Evolutionary conservation across 53 echinoderm and acorn worm genomes (phyloP).

Genomic region (Hippasteria phrygiana): DNA sequence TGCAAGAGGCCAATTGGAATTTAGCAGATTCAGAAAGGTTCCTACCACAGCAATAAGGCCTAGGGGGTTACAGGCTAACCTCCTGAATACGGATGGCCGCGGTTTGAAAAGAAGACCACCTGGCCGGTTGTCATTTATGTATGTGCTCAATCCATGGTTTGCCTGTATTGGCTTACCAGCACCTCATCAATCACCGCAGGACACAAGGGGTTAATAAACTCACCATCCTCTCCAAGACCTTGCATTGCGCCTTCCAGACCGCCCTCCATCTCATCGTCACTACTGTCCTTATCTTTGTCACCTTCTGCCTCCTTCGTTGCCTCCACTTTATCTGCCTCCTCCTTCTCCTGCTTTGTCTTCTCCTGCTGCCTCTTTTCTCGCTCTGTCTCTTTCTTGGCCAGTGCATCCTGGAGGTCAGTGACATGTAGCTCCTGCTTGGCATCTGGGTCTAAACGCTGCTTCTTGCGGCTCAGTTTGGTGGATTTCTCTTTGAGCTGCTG

Average conservation of each 20-base stretch:
- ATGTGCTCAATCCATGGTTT: too few relatives aligned
- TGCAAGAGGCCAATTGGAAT: too few relatives aligned
- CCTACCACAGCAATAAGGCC: too few relatives aligned
- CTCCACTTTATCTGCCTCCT: constrained; percentile 46
- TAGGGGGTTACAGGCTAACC: too few relatives aligned
- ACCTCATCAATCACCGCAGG: background rate
- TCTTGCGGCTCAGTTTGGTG: constrained; percentile 71
- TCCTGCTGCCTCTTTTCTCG: constrained; percentile 40
- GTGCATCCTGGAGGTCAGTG: constrained; percentile 76
- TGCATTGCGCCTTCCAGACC: constrained; percentile 19
- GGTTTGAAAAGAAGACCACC: too few relatives aligned
- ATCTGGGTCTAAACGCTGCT: constrained; percentile 77
- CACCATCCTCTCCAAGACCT: constrained; percentile 39
- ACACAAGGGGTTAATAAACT: background rate
- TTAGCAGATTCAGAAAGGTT: too few relatives aligned
- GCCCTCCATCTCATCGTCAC: constrained; percentile 1
- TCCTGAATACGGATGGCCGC: too few relatives aligned
- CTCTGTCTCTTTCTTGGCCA: constrained; percentile 68
- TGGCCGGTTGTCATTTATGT: too few relatives aligned
- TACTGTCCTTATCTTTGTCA: constrained; percentile 22
- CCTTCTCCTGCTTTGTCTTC: constrained; percentile 44
- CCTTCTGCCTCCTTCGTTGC: constrained; percentile 30
- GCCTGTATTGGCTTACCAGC: too few relatives aligned
- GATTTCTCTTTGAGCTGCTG: constrained; percentile 75
- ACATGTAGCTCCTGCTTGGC: constrained; percentile 74